A percentile compares a stretch with the other conserved stretches of the same genome.
Conservation (phyloP, 2,797 vertebrate genomes). For the Hyperoplus immaculatus region DNA sequence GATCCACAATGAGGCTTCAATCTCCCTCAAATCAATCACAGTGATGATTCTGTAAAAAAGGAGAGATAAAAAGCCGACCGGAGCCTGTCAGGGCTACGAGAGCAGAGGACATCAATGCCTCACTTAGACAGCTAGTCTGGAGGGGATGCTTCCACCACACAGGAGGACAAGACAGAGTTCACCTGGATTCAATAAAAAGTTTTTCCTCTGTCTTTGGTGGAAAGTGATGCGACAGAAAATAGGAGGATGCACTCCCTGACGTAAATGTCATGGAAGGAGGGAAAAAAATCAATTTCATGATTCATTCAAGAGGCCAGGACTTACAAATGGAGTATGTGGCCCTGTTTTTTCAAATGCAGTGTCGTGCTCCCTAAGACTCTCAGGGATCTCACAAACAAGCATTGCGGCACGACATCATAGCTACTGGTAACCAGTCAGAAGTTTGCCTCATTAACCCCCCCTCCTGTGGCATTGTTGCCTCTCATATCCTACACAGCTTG, state of each 20-base stretch:
- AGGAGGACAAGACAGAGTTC: slow-evolving; percentile 76
- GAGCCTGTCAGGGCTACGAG: slow-evolving; percentile 75
- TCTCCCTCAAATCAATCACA: slow-evolving; percentile 78
- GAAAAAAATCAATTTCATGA: slow-evolving; percentile 75
- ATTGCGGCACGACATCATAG: slow-evolving; percentile 33
- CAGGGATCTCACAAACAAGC: not conserved
- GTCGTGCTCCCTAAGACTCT: slow-evolving; percentile 8
- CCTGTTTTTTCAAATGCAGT: slow-evolving; percentile 32
- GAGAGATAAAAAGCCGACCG: slow-evolving; percentile 60
- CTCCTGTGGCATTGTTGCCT: slow-evolving; percentile 70
- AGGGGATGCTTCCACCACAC: slow-evolving; percentile 69
- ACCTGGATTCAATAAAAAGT: slow-evolving; percentile 76
- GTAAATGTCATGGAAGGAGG: slow-evolving; percentile 72
- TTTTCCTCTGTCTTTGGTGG: slow-evolving; percentile 57
- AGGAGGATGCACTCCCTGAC: slow-evolving; percentile 60
- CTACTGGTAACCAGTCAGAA: slow-evolving; percentile 64
- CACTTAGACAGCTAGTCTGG: slow-evolving; percentile 79
- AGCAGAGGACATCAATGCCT: slow-evolving; percentile 75
- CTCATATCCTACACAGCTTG: slow-evolving; percentile 78
- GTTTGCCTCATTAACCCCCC: slow-evolving; percentile 71
- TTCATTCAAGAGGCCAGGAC: slow-evolving; percentile 65
- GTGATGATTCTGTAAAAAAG: slow-evolving; percentile 72
- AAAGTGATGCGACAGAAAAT: slow-evolving; percentile 48
- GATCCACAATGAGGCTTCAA: slow-evolving; percentile 76
- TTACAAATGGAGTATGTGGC: slow-evolving; percentile 59